These are phyloP conservation scores for Apteryx mantelli DNA, from an alignment of 2,113 vertebrate species.

Conservation along the genomic window DNA sequence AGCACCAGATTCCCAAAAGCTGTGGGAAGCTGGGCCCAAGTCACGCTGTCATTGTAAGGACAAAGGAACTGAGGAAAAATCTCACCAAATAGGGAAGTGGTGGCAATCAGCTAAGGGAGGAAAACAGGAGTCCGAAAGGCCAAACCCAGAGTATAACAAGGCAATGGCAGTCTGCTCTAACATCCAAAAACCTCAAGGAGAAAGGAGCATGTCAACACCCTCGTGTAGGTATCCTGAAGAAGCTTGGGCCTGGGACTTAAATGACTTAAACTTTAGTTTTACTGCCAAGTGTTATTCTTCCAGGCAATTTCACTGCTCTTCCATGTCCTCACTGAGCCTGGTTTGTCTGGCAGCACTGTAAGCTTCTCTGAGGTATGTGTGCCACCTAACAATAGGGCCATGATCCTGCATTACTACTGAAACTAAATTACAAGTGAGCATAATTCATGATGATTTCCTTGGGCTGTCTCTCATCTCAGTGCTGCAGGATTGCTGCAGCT, in stretches of 20 bases:
- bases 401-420: background rate
- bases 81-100: background rate
- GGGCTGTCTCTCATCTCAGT: background rate
- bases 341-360: background rate
- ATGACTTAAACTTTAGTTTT: background rate
- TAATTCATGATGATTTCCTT: background rate
- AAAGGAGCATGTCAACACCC: background rate
- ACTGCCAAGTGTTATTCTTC: background rate
- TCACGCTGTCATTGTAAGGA: background rate
- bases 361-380: background rate
- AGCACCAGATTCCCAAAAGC: background rate
- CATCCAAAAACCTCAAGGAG: background rate
- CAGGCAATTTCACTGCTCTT: background rate
- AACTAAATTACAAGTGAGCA: background rate
- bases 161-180: background rate
- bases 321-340: background rate
- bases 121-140: background rate
- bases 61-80: background rate
- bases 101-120: background rate
- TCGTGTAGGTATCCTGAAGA: background rate
- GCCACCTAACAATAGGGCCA: background rate
- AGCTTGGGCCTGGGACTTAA: background rate
- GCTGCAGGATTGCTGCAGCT: background rate
- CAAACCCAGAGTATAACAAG: background rate
- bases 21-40: background rate